phyloP scores from a whole-genome alignment of 1,140 invertebrate genomes.

The Thalassaphorura encarpata region DNA sequence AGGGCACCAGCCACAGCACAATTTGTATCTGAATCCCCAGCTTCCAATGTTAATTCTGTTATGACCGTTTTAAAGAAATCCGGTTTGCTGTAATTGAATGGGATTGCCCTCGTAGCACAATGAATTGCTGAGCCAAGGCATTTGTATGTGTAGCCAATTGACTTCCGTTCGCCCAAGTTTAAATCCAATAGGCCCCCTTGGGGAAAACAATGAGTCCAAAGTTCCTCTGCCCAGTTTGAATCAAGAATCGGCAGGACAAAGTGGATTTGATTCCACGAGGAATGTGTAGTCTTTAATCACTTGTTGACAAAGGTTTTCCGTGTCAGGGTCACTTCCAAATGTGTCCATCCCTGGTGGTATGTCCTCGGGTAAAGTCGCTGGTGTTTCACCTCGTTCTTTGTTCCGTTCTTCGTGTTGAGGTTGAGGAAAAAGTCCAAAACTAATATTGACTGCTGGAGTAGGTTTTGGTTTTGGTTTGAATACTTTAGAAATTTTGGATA shows the following conservation, averaged over 20 bases:
- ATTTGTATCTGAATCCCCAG: conserved; percentile 24
- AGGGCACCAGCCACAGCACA: conserved; percentile 23
- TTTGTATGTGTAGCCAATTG: conserved; percentile 23
- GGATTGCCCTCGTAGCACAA: neutral
- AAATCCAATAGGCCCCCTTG: conserved; percentile 1
- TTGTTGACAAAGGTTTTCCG: conserved; percentile 3
- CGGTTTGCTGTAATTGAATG: neutral
- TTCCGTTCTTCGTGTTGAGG: neutral
- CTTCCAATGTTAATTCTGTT: conserved; percentile 18
- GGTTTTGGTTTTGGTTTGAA: neutral
- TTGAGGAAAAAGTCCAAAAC: neutral
- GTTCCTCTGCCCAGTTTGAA: conserved; percentile 1
- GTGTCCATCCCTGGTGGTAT: conserved; percentile 1
- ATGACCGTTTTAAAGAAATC: conserved; percentile 18
- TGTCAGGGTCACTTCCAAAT: conserved; percentile 4
- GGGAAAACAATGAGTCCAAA: conserved; percentile 8
- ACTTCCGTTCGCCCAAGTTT: conserved; percentile 2
- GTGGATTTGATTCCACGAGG: neutral
- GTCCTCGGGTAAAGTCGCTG: neutral
- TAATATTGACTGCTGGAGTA: neutral
- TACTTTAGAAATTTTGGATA: neutral
- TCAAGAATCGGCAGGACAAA: conserved; percentile 1
- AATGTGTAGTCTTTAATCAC: conserved; percentile 12
- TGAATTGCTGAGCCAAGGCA: conserved; percentile 18
- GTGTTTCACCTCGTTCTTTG: neutral